Conservation (phyloP, 2,113 vertebrate genomes). For the Ivindomyrus marchei region DNA sequence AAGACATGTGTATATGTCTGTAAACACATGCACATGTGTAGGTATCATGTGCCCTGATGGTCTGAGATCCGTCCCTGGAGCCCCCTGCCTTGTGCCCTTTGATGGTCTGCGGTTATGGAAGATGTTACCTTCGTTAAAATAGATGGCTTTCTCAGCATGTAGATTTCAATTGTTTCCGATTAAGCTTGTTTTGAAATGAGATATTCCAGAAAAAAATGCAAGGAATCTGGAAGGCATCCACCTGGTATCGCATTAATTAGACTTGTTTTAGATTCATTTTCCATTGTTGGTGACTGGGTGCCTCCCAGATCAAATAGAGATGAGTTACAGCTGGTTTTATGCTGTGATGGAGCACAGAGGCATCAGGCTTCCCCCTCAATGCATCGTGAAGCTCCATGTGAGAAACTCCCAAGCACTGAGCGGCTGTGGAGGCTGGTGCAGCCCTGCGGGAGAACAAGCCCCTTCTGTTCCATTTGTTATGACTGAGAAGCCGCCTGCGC, state of each 20-base stretch:
- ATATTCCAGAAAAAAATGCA: not conserved
- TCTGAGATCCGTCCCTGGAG: not conserved
- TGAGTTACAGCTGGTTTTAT: not conserved
- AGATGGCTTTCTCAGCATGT: not conserved
- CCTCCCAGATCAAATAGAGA: not conserved
- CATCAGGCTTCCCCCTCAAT: not conserved
- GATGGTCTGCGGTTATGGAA: not conserved
- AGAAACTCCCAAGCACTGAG: not conserved
- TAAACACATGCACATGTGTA: not conserved
- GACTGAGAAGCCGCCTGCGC: not conserved
- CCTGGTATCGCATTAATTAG: not conserved
- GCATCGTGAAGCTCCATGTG: not conserved
- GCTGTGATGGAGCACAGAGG: not conserved
- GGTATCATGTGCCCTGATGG: not conserved
- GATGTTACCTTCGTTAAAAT: not conserved
- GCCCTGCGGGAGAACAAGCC: not conserved
- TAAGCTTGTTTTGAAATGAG: not conserved
- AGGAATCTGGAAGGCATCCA: not conserved
- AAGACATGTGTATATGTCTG: not conserved
- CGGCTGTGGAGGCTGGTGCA: not conserved
- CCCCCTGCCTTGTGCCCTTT: not conserved
- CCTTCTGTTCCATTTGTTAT: constrained; percentile 1
- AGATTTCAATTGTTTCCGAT: not conserved
- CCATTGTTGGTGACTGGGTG: not conserved
- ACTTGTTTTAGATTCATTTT: not conserved